Evolutionary conservation across 2,888 invertebrate species (phyloP), one percentile per base, ranked within the genome.

Genomic region (Xestia rhomboidea): DNA sequence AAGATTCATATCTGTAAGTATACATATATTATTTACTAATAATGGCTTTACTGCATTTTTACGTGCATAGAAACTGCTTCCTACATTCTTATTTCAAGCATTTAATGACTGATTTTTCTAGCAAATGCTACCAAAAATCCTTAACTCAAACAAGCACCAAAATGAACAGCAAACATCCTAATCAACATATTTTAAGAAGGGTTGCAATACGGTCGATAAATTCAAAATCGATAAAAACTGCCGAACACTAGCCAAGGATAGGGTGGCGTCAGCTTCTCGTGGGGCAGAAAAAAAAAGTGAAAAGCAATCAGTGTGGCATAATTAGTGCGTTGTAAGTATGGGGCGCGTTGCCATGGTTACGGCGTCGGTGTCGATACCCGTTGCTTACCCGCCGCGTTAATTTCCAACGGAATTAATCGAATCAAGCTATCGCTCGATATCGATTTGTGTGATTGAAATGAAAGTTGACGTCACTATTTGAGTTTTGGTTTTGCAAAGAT

Each of bases 251-350:
- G 89, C 88, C 88, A 90, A 91, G 91, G 93, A 94, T 94, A 94
- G 96, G 96, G 96, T 95, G 95, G 95, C 94, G 93, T 94, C 94
- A 94, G 94, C 92, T 94, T 95, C 96, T 96, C 94, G 93, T 95
- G 93, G 96, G 96, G 96, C 93, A 94, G 91, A 94, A 96, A 95
- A 92, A 92, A 92, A 96, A 96, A 95, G 95, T 95, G 94, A 95
- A 96, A 96, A 96, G 96, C 96, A 96, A 96, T 96, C 96, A 96
- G 95, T 96, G 96, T 95, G 96, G 95, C 95, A 96, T 96, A 96
- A 96, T 96, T 96, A 96, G 96, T 96, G 96, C 94, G 96, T 95
- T 94, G 95, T 95, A 94, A 95, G 95, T 96, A 96, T 96, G 94
- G 96, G 96, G 96, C 95, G 96, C 92, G 96, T 96, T 93, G 91